phyloP scores from a whole-genome alignment of 2,888 invertebrate genomes.

The Ecliptopera silaceata region DNA sequence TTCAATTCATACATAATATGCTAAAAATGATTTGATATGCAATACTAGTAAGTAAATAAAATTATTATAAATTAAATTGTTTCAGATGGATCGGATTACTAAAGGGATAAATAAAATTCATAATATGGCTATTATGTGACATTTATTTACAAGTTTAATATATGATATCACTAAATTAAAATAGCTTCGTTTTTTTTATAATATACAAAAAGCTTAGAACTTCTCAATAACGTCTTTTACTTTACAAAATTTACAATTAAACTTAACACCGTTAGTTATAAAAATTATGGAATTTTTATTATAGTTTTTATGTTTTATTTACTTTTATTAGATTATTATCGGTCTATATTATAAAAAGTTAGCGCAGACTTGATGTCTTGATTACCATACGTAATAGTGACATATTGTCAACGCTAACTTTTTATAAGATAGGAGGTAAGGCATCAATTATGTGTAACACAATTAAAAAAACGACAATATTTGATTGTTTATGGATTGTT shows the following conservation, averaged over 20 bases:
- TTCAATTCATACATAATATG: too few species aligned
- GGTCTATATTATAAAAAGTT: too few species aligned
- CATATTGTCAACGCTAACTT: too few species aligned
- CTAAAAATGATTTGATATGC: too few species aligned
- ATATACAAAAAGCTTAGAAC: conserved; percentile 58
- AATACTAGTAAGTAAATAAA: too few species aligned
- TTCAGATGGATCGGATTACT: neutral
- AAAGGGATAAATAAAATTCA: conserved; percentile 8
- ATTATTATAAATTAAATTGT: too few species aligned
- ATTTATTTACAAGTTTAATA: conserved; percentile 75
- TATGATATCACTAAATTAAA: conserved; percentile 63
- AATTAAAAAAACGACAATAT: too few species aligned
- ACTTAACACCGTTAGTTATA: conserved; percentile 59
- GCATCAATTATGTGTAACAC: neutral
- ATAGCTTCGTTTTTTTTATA: conserved; percentile 42
- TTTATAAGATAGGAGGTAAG: too few species aligned
- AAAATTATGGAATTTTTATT: conserved; percentile 71
- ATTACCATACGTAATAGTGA: too few species aligned
- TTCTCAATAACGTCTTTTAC: conserved; percentile 36
- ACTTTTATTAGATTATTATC: neutral
- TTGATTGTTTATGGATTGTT: too few species aligned
- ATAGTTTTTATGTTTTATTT: neutral
- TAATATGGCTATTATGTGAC: conserved; percentile 28
- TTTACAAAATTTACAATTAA: conserved; percentile 76
- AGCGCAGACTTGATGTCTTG: too few species aligned